Percentiles rank a stretch among this genome's conserved stretches.
These are phyloP conservation scores for Leptinotarsa texana DNA, from an alignment of 1,140 invertebrate species.

Conservation along the genomic window DNA sequence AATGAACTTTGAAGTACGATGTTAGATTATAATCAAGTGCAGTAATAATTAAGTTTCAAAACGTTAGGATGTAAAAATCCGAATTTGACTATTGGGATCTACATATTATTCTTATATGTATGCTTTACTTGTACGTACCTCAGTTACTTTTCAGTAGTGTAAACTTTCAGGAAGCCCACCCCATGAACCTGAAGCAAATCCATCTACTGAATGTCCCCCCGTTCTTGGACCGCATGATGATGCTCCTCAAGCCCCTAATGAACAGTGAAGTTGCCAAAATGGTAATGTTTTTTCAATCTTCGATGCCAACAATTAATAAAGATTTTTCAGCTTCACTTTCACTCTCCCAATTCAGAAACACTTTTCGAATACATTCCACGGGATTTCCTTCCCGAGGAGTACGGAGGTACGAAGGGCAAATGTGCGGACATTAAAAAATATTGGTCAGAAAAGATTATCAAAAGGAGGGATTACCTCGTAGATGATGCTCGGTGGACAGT, in stretches of 20 bases:
- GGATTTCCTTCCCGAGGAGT: constrained; percentile 67
- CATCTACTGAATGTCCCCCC: constrained; percentile 70
- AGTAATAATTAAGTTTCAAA: no score
- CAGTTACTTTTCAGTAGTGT: neutral
- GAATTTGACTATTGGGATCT: no score
- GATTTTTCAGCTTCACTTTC: constrained; percentile 63
- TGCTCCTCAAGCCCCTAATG: constrained; percentile 67
- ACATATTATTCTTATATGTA: no score
- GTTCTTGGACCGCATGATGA: constrained; percentile 66
- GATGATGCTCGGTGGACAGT: constrained; percentile 49
- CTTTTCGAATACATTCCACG: constrained; percentile 64
- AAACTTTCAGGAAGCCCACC: constrained; percentile 72
- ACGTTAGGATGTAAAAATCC: no score
- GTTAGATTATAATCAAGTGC: no score
- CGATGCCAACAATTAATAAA: neutral
- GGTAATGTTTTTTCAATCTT: constrained; percentile 52
- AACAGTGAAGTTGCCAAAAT: constrained; percentile 66
- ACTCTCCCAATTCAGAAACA: constrained; percentile 62
- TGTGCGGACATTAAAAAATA: constrained; percentile 60
- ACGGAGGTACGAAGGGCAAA: constrained; percentile 66
- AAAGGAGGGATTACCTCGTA: constrained; percentile 48
- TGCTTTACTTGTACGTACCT: neutral
- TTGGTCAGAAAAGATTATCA: constrained; percentile 55
- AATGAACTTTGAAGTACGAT: no score
- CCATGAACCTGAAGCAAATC: constrained; percentile 72